Percentiles rank a stretch among this genome's conserved stretches.
Conservation (phyloP, 2,113 vertebrate species). For the Aleadryas rufinucha region DNA sequence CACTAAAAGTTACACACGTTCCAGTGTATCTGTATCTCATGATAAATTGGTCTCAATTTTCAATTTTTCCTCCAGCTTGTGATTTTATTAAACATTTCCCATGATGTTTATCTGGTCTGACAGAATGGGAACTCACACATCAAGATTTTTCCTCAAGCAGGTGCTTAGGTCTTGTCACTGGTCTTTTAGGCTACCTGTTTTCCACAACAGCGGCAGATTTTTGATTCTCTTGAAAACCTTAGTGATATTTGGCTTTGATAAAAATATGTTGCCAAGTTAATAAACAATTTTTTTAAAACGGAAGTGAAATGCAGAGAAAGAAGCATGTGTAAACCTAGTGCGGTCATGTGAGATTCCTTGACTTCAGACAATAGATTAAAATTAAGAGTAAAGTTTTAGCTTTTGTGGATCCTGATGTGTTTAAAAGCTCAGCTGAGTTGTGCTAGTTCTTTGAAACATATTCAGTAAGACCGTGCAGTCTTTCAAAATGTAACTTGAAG, state of each 20-base stretch:
- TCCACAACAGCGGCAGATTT: not conserved
- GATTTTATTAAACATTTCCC: not conserved
- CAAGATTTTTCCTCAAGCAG: not conserved
- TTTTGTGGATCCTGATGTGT: not conserved
- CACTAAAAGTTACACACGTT: not conserved
- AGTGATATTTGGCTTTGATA: not conserved
- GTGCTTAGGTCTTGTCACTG: not conserved
- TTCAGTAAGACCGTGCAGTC: not conserved
- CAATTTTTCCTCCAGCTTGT: not conserved
- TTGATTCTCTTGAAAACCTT: not conserved
- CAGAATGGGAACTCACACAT: not conserved
- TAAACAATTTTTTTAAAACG: not conserved
- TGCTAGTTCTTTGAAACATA: not conserved
- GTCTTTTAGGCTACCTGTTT: not conserved
- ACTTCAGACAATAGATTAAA: not conserved
- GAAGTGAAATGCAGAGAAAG: not conserved
- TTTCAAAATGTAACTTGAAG: not conserved
- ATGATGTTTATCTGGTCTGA: not conserved
- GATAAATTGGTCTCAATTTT: not conserved
- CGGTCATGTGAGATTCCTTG: not conserved
- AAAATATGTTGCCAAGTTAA: not conserved
- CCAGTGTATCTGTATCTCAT: accelerated
- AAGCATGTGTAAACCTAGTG: not conserved
- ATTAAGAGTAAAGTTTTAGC: not conserved
- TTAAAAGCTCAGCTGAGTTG: not conserved